Base-by-base conservation (phyloP, 2,113 vertebrate species). In the Rhynchopsitta pachyrhyncha region DNA sequence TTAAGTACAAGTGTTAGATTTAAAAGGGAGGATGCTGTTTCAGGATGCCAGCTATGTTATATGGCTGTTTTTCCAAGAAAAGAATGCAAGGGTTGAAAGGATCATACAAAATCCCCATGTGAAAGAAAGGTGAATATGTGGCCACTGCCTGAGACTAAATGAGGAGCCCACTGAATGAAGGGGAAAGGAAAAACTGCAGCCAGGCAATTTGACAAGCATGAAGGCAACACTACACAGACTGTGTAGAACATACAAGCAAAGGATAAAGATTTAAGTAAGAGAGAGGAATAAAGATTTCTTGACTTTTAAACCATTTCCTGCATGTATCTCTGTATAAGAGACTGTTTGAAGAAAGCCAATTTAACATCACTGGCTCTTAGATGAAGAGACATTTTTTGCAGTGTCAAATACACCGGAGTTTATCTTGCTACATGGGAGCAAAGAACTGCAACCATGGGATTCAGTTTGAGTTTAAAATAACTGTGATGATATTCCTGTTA, bases 391-490 rank as follows among this genome's bases (percentile, higher is more conserved):
- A 11, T 46, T 84, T 83, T 60, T 87, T 85, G 27, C 5, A 6
- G 37, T 57, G 29, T 78, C 44, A 92, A 78, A 64, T 50, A 44
- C 23, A 79, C 27, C 7, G 50, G n/a, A 75, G 17, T 71, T 80
- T 76, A 55, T 66, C 66, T 76, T 86, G 31, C 27, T 22, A 55
- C 50, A 33, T 46, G 37, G 31, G 79, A 92, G 29, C 33, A 64
- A 83, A 52, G 28, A 25, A 70, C 9, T 52, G 24, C 37, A 70
- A 63, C 24, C 27, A 44, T 28, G n/a, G 27, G 24, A 49, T 49
- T 67, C 42, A 53, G 22, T 80, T 76, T 68, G 66, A 50, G 78
- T 71, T 73, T 59, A 71, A 93, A 93, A 90, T 44, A 87, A 59
- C 19, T 47, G 28, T 31, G 33, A 47, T 50, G 4, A 25, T 74